phyloP scores from a whole-genome alignment of 2,113 vertebrate species.

The Ceuthmochares aereus region DNA sequence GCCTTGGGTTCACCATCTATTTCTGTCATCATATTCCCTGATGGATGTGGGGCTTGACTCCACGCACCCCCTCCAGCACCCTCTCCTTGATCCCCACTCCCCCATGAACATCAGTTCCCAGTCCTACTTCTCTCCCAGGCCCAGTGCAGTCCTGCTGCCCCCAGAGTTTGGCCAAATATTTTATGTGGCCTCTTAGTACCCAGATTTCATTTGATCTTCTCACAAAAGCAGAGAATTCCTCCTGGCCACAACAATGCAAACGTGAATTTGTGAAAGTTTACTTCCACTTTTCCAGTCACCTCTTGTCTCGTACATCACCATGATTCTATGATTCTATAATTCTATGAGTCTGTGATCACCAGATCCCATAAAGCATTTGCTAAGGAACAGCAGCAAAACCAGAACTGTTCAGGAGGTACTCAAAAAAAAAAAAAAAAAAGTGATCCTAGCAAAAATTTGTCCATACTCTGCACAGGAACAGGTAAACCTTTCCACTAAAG shows the following conservation, averaged over 20 bases:
- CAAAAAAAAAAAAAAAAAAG: neutral
- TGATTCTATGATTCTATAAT: no score
- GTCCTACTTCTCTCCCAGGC: neutral
- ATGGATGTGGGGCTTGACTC: neutral
- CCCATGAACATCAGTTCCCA: accelerated
- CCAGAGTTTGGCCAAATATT: neutral
- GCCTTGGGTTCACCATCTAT: accelerated
- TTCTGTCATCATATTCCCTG: accelerated
- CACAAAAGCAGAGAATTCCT: accelerated
- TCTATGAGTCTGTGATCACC: no score
- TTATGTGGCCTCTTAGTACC: neutral
- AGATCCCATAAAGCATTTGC: neutral
- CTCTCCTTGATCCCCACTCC: neutral
- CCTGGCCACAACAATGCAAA: accelerated
- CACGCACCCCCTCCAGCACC: neutral
- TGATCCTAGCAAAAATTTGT: neutral
- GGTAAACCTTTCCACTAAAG: neutral
- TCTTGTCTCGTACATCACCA: neutral
- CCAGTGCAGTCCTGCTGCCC: neutral
- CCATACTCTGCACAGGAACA: neutral
- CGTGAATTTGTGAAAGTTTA: neutral
- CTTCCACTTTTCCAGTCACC: neutral
- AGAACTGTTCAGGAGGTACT: neutral
- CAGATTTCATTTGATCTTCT: neutral
- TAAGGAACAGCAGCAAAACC: neutral